Evolutionary conservation across 1,140 invertebrate species (phyloP), one percentile per base, ranked within the genome.

Genomic region (Drosophila ohnishii): DNA sequence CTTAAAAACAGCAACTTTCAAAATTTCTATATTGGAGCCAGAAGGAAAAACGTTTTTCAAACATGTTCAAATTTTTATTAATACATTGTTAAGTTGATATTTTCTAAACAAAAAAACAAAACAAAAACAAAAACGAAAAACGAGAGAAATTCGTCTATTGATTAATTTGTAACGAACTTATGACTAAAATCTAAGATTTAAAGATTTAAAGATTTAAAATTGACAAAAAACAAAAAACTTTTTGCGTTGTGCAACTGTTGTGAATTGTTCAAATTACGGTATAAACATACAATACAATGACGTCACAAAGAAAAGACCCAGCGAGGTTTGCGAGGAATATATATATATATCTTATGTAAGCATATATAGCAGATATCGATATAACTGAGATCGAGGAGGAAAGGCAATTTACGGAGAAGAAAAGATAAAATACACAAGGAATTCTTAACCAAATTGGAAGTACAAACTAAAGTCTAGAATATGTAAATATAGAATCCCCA

Each of bases 371-470:
- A 60, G 56, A 64, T 34, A 58, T 22, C 47, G 47, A 59, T 60
- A 71, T 34, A 37, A 42, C 22, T 25, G 48, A 58, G 55, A 42
- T 25, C 32, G 40, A 71, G 65, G 40, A 69, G 19, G 56, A 22
- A 74, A 57, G 63, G 67, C 39, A 66, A 79, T 48, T 67, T 62
- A 71, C 50, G 60, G 44, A 16, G 47, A 71, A 62, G 79, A 73
- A 73, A 87, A 51, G 61, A 55, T 22, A 88, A 86, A 87, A 80
- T 87, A 86, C 83, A 86, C 83, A 86, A 88, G 83, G 83, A 86
- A 87, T 87, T 86, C 85, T 87, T 87, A 87, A 88, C 84, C 84
- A 86, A 88, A 88, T 88, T 88, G 84, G 84, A 88, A 88, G 84
- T 88, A 88, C 84, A 88, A 88, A 88, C 85, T 88, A 87, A 82